Evolutionary conservation across 2,888 invertebrate genomes (phyloP), one percentile per base, ranked within the genome.

Genomic region (Pollenia amentaria): DNA sequence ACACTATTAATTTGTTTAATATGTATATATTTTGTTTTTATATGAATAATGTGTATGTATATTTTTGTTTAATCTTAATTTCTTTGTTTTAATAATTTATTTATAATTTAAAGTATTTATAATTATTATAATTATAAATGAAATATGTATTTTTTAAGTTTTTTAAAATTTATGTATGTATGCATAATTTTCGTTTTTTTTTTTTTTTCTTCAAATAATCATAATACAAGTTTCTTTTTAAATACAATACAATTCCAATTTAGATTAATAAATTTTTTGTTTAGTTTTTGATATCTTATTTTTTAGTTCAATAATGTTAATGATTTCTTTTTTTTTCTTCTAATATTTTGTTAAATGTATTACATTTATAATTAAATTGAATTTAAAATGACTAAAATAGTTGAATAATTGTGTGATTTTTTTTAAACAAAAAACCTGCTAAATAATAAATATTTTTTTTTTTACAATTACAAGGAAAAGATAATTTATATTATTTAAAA

Each of bases 51-150:
- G 69, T 84, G 65, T 76, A 46, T 76, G 12, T 21, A 38, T 77
- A 51, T 53, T 48, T 84, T n/a, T 80, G 60, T 84, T 87, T 60
- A 21, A 72, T 79, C 69, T 64, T 76, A 64, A 67, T 67, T 67
- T 46, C 21, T 60, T 70, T 62, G 6, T 51, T 57, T 82, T 14
- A 57, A 80, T 84, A 83, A 73, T 83, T 67, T 81, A 84, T 84
- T 44, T 86, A 79, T 82, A 87, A 67, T 80, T 85, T 57, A 79
- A 82, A 79, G 53, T 77, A 83, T 87, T 83, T 88, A 84, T 84
- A 87, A 87, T 82, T 79, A 84, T 79, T 84, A 82, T 87, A 88
- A 88, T 82, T 82, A 88, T 79, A 84, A 86, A 82, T 76, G 64
- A 80, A 80, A 87, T 60, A 69, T 12, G 65, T 70, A 60, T 81